A percentile compares a stretch with the other conserved stretches of the same genome.
phyloP scores from a whole-genome alignment of 2,888 invertebrate genomes.

The Alviniconcha strummeri region DNA sequence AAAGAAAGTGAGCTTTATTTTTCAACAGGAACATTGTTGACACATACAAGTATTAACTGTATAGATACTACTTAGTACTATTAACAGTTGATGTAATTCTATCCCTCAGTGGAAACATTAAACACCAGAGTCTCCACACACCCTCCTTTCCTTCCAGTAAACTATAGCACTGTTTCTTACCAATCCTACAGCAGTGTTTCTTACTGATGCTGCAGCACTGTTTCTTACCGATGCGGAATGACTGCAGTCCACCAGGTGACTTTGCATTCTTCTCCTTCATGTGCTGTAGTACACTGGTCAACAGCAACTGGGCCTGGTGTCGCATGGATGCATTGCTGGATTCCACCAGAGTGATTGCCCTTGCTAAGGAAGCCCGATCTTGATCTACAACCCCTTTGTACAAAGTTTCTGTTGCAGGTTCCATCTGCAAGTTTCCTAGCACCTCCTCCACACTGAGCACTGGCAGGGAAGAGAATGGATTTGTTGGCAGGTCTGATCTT shows the following conservation, averaged over 20 bases:
- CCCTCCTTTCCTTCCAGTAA: too few species aligned
- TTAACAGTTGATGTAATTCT: too few species aligned
- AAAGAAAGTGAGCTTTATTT: too few species aligned
- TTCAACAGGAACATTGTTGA: too few species aligned
- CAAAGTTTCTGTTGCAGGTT: constrained; percentile 47
- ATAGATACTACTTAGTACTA: too few species aligned
- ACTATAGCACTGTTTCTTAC: too few species aligned
- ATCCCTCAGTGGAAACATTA: too few species aligned
- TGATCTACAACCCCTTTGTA: constrained; percentile 61
- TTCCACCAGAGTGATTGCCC: constrained; percentile 76
- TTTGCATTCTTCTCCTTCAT: constrained; percentile 49
- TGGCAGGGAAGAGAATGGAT: background rate
- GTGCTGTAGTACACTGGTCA: constrained; percentile 67
- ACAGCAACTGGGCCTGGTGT: constrained; percentile 71
- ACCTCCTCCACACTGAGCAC: constrained; percentile 15
- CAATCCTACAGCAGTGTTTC: too few species aligned
- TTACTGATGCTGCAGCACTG: too few species aligned
- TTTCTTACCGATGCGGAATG: constrained; percentile 73
- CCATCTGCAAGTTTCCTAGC: constrained; percentile 30
- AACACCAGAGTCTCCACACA: too few species aligned
- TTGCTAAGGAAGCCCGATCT: constrained; percentile 73
- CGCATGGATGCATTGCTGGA: constrained; percentile 73
- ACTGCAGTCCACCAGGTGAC: constrained; percentile 45
- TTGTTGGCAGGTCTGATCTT: too few species aligned
- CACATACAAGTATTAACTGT: too few species aligned